Conservation (phyloP, 2,113 vertebrate genomes). For the Pelecanoides urinatrix region DNA sequence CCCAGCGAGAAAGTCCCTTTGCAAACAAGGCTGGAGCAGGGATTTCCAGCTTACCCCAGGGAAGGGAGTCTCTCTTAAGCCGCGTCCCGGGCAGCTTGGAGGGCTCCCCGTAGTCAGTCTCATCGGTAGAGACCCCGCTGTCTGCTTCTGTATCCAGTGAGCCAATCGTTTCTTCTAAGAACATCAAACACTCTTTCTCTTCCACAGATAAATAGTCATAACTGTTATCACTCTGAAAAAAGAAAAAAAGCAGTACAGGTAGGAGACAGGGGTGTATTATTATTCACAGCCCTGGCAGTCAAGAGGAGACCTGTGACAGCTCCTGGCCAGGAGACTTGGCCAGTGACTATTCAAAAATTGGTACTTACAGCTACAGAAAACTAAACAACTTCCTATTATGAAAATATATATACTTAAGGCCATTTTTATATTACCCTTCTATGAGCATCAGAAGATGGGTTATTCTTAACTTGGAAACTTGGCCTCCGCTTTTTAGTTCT, state of each 20-base stretch:
- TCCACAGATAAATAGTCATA: constrained; percentile 89
- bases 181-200: constrained; percentile 91
- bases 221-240: constrained; percentile 80
- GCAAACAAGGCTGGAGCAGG: background rate
- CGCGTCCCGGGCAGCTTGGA: background rate
- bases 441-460: background rate
- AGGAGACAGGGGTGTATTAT: background rate
- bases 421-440: background rate
- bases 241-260: too few species aligned
- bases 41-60: constrained; percentile 37
- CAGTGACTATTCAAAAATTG: background rate
- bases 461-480: background rate
- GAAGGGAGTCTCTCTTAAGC: background rate
- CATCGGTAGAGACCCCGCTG: constrained; percentile 79
- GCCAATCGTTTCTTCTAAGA: constrained; percentile 93
- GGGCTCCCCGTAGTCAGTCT: constrained; percentile 35
- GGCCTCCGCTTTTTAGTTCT: background rate
- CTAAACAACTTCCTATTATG: background rate
- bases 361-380: background rate
- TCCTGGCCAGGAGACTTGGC: background rate
- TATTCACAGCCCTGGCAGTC: background rate
- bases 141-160: constrained; percentile 86
- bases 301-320: background rate
- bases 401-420: background rate
- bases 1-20: background rate